phyloP scores from a whole-genome alignment of 30 jellyfish, hydroid and myxozoan species.

The Cassiopea andromeda region DNA sequence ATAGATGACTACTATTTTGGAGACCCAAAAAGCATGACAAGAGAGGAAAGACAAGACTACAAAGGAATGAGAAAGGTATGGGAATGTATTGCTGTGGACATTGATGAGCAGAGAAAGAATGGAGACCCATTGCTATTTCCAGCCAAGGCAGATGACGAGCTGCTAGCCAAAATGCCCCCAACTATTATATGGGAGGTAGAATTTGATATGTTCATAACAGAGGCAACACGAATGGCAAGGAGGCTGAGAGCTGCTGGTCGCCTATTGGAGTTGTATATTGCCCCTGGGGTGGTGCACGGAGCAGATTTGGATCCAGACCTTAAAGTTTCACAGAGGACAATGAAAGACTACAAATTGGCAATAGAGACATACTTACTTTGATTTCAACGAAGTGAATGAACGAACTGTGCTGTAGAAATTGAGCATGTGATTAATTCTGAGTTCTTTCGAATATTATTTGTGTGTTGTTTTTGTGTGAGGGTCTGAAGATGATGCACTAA shows the following conservation, averaged over 20 bases:
- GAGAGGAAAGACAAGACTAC: constrained; percentile 19
- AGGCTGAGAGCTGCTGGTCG: constrained; percentile 59
- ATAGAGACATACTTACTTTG: not conserved
- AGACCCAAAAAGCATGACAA: constrained; percentile 35
- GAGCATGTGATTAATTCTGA: not conserved
- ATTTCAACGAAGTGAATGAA: not conserved
- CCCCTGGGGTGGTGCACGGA: constrained; percentile 21
- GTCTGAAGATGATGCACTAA: too few species aligned
- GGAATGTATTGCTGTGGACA: constrained; percentile 37
- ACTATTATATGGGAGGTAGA: constrained; percentile 36
- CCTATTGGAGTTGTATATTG: constrained; percentile 30
- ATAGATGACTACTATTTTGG: constrained; percentile 42
- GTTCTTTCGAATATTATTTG: not conserved
- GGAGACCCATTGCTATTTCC: constrained; percentile 52
- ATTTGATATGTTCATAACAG: constrained; percentile 30
- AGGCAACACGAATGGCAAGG: constrained; percentile 50
- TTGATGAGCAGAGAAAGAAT: constrained; percentile 27
- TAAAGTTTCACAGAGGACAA: not conserved
- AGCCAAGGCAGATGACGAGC: constrained; percentile 33
- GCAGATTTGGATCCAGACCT: not conserved
- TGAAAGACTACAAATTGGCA: not conserved
- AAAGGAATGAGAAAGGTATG: constrained; percentile 28
- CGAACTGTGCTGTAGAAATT: not conserved
- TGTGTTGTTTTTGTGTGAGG: too few species aligned
- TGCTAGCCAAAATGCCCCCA: constrained; percentile 44